These are phyloP conservation scores for Drosophila merina DNA, from an alignment of 2,888 invertebrate species.

Conservation along the genomic window DNA sequence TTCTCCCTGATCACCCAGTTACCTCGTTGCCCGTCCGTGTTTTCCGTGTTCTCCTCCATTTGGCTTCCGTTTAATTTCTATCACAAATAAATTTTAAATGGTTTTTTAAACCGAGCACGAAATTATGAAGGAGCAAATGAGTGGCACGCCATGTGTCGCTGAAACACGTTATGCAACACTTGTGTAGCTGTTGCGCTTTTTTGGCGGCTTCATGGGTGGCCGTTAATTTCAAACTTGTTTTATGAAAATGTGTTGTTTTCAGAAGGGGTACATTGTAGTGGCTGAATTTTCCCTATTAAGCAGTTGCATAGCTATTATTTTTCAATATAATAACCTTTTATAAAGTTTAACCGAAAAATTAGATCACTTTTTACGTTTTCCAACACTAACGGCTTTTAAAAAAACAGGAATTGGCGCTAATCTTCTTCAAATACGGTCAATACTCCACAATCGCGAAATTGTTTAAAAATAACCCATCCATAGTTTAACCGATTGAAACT, in stretches of 20 bases:
- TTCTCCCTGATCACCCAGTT: conserved; percentile 8
- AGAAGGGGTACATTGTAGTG: not conserved
- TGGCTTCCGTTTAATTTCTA: not conserved
- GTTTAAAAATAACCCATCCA: too few relatives aligned
- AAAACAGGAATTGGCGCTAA: conserved; percentile 5
- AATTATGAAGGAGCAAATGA: not conserved
- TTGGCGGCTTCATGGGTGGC: not conserved
- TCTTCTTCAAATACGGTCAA: too few relatives aligned
- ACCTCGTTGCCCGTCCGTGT: conserved; percentile 40
- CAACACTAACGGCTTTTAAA: conserved; percentile 17
- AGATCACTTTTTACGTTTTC: not conserved
- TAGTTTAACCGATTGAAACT: too few relatives aligned
- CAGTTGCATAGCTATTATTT: not conserved
- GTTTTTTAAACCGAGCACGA: not conserved
- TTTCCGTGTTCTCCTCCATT: conserved; percentile 43
- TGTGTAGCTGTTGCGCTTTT: not conserved
- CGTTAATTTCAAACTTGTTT: conserved; percentile 4
- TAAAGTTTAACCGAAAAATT: not conserved
- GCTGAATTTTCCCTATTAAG: not conserved
- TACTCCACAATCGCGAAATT: too few relatives aligned
- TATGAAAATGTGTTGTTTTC: not conserved
- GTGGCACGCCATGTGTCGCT: not conserved
- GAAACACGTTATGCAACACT: not conserved
- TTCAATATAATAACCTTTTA: not conserved
- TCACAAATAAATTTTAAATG: conserved; percentile 1